Percentiles rank a stretch among this genome's conserved stretches.
Conservation (phyloP, 2,797 vertebrate genomes). For the Notoglanidium macrostoma region DNA sequence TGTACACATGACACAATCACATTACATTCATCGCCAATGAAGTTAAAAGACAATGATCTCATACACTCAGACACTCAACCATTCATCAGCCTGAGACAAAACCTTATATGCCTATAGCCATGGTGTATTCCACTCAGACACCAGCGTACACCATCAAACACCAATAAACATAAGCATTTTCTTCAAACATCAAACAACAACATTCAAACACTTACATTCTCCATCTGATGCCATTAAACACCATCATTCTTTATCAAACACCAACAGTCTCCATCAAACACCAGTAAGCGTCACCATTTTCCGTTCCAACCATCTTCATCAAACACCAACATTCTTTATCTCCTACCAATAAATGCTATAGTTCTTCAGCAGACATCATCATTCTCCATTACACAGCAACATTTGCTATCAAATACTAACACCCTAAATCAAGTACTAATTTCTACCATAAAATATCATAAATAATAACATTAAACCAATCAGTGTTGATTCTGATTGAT, state of each 20-base stretch:
- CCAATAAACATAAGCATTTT: too few species aligned
- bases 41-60: neutral
- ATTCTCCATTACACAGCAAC: neutral
- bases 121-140: neutral
- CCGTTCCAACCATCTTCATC: too few species aligned
- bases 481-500: neutral
- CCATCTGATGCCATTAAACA: neutral
- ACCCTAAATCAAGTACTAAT: neutral
- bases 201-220: neutral
- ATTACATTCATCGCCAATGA: slow-evolving; percentile 11
- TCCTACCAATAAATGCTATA: neutral
- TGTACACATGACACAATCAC: slow-evolving; percentile 18
- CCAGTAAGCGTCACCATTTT: neutral
- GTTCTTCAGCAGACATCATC: neutral
- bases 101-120: neutral
- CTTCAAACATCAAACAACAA: neutral
- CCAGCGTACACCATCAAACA: neutral
- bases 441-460: neutral
- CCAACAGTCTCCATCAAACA: neutral
- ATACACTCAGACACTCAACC: neutral
- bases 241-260: too few species aligned
- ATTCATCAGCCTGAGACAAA: neutral
- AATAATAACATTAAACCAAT: neutral
- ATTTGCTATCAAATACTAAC: neutral
- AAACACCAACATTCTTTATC: neutral